phyloP scores from a whole-genome alignment of 2,797 vertebrate genomes.

The Buceros bicornis region DNA sequence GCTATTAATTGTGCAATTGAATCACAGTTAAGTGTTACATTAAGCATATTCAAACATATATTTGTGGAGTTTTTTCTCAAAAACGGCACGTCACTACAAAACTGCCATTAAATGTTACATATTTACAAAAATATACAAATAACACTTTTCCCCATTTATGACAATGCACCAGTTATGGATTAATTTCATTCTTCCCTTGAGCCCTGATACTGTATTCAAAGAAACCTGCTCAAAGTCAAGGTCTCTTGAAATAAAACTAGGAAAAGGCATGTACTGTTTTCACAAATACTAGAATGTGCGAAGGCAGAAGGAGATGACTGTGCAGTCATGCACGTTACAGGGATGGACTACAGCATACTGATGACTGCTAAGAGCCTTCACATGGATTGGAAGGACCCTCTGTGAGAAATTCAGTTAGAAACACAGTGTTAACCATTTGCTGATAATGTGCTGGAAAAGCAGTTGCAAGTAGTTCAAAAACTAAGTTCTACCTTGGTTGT shows the following conservation, averaged over 20 bases:
- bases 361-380: neutral
- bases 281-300: neutral
- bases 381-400: neutral
- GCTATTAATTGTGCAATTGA: slow-evolving; percentile 76
- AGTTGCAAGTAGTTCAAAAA: neutral
- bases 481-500: neutral
- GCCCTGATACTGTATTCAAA: slow-evolving; percentile 54
- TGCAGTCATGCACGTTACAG: neutral
- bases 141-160: slow-evolving; percentile 58
- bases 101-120: slow-evolving; percentile 82
- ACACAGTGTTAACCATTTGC: neutral
- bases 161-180: slow-evolving; percentile 53
- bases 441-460: neutral
- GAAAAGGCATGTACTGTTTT: slow-evolving; percentile 48
- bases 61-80: slow-evolving; percentile 59
- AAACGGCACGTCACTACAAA: slow-evolving; percentile 83
- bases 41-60: slow-evolving; percentile 80
- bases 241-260: slow-evolving; percentile 46
- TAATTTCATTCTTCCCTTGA: slow-evolving; percentile 44
- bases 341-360: neutral
- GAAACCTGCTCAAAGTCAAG: slow-evolving; percentile 45
- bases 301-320: slow-evolving; percentile 30
- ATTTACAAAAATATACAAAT: slow-evolving; percentile 86
- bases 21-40: slow-evolving; percentile 80
- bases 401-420: neutral